phyloP scores from a whole-genome alignment of 1,140 invertebrate species.

The Phthorimaea operculella region DNA sequence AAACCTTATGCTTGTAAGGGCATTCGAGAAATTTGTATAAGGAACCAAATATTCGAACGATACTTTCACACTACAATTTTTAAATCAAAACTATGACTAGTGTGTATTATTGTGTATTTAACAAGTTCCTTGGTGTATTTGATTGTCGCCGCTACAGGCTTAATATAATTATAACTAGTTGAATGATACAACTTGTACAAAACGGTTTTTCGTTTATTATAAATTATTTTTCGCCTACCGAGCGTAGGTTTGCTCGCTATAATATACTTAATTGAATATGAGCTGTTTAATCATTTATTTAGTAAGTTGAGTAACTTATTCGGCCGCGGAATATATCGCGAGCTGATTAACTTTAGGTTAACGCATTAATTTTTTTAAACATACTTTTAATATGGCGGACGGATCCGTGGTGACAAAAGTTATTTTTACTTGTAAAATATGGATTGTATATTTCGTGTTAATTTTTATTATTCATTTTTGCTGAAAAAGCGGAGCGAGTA shows the following conservation, averaged over 20 bases:
- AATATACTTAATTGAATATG: constrained; percentile 10
- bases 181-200: constrained; percentile 26
- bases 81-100: constrained; percentile 56
- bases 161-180: constrained; percentile 2
- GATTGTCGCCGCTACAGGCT: constrained; percentile 4
- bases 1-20: constrained; percentile 18
- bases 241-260: constrained; percentile 3
- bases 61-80: constrained; percentile 58
- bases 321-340: background rate
- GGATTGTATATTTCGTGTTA: constrained; percentile 37
- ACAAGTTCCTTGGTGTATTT: constrained; percentile 9
- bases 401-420: constrained; percentile 9
- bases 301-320: constrained; percentile 27
- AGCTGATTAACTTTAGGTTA: constrained; percentile 3
- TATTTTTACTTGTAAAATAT: constrained; percentile 25
- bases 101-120: constrained; percentile 35
- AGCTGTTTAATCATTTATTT: constrained; percentile 16
- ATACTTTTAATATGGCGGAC: constrained; percentile 15
- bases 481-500: constrained; percentile 38
- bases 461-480: constrained; percentile 26
- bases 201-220: constrained; percentile 21
- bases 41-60: constrained; percentile 27
- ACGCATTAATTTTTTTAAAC: constrained; percentile 1
- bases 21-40: constrained; percentile 25
- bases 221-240: constrained; percentile 11